Percentiles rank a stretch among this genome's conserved stretches.
Evolutionary conservation across 2,113 vertebrate genomes (phyloP).

Genomic region (Gadus macrocephalus): DNA sequence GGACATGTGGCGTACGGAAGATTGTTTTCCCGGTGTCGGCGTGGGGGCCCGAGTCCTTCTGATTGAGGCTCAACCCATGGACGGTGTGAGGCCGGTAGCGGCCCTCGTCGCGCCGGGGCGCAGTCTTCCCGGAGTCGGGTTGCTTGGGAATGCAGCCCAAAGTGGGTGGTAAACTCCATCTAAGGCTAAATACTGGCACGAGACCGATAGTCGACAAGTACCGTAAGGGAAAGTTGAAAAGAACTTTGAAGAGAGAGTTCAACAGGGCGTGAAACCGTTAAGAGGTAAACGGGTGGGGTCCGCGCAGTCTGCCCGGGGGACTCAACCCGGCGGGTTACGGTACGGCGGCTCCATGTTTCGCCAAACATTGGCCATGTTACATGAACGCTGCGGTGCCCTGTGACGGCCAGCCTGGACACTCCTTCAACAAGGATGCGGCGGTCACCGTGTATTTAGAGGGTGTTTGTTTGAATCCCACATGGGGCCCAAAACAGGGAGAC

Average conservation of each 20-base stretch:
- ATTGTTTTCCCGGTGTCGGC: no score
- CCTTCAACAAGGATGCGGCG: background rate
- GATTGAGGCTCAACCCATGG: no score
- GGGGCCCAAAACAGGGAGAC: no score
- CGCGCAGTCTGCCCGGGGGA: background rate
- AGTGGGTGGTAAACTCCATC: constrained; percentile 2
- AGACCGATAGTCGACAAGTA: background rate
- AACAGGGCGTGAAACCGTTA: background rate
- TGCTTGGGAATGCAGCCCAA: background rate
- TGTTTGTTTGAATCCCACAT: no score
- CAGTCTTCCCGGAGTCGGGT: no score
- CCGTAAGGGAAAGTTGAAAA: background rate
- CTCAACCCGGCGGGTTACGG: background rate
- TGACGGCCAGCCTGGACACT: background rate
- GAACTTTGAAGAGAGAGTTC: background rate
- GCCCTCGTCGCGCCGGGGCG: no score
- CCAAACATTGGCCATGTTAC: constrained; percentile 52
- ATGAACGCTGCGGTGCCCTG: constrained; percentile 35
- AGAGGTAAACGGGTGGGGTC: background rate
- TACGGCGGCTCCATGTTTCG: constrained; percentile 31
- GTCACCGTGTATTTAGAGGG: background rate
- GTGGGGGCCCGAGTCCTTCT: no score
- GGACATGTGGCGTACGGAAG: no score
- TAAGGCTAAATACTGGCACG: constrained; percentile 1
- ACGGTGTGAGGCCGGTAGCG: no score